Evolutionary conservation across 1,140 invertebrate species (phyloP).

Genomic region (Trypoxylus dichotomus): DNA sequence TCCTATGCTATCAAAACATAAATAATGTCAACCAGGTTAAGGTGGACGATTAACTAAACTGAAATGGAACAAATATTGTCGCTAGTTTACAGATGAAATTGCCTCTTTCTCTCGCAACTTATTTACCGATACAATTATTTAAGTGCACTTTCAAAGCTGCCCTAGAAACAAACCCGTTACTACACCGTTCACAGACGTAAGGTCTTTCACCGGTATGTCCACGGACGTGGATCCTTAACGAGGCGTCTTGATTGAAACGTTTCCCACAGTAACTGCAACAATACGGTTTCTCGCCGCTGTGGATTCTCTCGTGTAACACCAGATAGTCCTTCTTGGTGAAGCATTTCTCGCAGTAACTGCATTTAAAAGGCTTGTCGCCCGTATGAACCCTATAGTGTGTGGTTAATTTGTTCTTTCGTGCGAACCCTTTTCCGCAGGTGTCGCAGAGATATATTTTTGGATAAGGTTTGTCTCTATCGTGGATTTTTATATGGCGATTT

Average conservation of each 20-base stretch:
- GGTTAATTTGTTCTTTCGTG: conserved; percentile 61
- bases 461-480: conserved; percentile 15
- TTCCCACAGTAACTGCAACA: conserved; percentile 59
- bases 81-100: too few relatives aligned
- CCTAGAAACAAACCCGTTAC: conserved; percentile 42
- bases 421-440: conserved; percentile 60
- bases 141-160: conserved; percentile 46
- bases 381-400: conserved; percentile 64
- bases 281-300: conserved; percentile 60
- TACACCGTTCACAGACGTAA: conserved; percentile 46
- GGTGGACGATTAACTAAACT: too few relatives aligned
- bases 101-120: neutral
- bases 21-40: too few relatives aligned
- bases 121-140: conserved; percentile 44
- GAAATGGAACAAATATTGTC: too few relatives aligned
- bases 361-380: conserved; percentile 56
- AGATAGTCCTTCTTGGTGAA: conserved; percentile 60
- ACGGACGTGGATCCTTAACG: conserved; percentile 57
- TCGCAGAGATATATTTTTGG: conserved; percentile 49
- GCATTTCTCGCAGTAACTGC: conserved; percentile 59
- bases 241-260: conserved; percentile 54
- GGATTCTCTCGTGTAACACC: conserved; percentile 60
- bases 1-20: too few relatives aligned
- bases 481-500: conserved; percentile 36
- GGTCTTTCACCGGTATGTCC: conserved; percentile 49